Conservation (phyloP, 2,113 vertebrate species). For the Lamprotornis superbus region DNA sequence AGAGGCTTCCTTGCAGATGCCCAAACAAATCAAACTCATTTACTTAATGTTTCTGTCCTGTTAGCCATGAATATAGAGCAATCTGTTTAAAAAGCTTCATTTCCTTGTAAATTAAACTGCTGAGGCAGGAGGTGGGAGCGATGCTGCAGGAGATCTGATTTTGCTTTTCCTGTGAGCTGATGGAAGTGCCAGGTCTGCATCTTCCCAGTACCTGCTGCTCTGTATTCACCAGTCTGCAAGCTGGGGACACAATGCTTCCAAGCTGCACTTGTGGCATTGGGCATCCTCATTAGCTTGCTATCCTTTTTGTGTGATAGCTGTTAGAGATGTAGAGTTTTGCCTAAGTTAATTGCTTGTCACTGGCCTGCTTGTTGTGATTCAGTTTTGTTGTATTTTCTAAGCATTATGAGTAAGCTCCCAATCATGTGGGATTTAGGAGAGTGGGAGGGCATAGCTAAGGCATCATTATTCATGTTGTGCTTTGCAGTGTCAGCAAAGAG, state of each 20-base stretch:
- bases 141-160: not conserved
- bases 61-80: not conserved
- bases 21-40: not conserved
- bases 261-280: not conserved
- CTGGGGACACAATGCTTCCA: rapidly evolving
- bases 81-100: not conserved
- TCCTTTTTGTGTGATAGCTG: not conserved
- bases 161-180: not conserved
- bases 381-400: not conserved
- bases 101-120: not conserved
- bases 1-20: not conserved
- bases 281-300: not conserved
- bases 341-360: not conserved
- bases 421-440: not conserved
- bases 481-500: not conserved
- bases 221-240: not conserved
- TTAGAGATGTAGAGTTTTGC: not conserved
- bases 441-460: not conserved
- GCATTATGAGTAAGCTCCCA: not conserved
- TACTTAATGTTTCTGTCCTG: not conserved
- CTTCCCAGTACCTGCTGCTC: not conserved
- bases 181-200: not conserved
- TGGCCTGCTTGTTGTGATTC: not conserved
- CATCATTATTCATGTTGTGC: not conserved
- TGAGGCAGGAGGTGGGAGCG: not conserved